phyloP scores from a whole-genome alignment of 2,797 vertebrate species.

The Ateles fusciceps region DNA sequence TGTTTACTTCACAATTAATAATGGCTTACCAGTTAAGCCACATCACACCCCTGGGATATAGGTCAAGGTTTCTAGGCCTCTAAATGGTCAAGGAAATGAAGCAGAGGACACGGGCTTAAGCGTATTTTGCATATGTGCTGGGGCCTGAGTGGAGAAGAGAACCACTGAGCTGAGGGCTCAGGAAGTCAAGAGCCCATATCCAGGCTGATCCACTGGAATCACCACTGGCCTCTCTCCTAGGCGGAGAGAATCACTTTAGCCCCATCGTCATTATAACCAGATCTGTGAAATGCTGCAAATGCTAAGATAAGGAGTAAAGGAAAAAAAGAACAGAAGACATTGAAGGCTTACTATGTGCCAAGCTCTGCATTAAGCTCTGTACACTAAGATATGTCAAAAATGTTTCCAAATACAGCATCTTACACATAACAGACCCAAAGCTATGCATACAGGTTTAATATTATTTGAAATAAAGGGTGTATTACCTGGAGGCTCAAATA shows the following conservation, averaged over 20 bases:
- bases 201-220: not conserved
- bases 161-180: not conserved
- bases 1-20: conserved; percentile 54
- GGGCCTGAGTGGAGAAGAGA: not conserved
- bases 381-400: not conserved
- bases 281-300: not conserved
- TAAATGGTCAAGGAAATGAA: not conserved
- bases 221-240: not conserved
- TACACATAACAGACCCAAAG: not conserved
- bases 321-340: not conserved
- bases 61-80: conserved; percentile 44
- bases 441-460: not conserved
- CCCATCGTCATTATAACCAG: not conserved
- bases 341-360: not conserved
- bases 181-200: not conserved
- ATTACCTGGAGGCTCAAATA: not conserved
- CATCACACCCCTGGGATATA: not conserved
- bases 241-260: not conserved
- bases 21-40: conserved; percentile 15
- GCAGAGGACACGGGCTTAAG: not conserved
- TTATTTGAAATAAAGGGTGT: conserved; percentile 38
- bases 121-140: not conserved
- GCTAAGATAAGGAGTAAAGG: not conserved
- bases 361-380: not conserved
- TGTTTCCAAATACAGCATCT: not conserved